A percentile compares a stretch with the other conserved stretches of the same genome.
phyloP scores from a whole-genome alignment of 2,797 vertebrate genomes.

The Darevskia nairensis region DNA sequence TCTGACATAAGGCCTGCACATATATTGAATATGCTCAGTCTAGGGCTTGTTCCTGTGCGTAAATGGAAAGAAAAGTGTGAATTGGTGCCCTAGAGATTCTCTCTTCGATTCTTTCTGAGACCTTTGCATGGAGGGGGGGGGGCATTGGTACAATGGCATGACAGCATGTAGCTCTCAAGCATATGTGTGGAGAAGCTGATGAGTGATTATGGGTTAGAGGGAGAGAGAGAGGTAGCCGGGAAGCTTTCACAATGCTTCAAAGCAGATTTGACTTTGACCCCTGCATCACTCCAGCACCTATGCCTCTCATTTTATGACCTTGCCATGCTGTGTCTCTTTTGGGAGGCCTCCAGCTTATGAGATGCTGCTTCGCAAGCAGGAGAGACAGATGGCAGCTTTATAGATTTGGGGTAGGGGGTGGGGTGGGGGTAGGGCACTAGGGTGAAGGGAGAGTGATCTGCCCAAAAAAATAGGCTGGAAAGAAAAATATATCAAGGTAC shows the following conservation, averaged over 20 bases:
- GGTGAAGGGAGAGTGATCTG: slow-evolving; percentile 38
- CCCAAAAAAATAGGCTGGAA: slow-evolving; percentile 22
- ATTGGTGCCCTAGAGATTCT: background rate
- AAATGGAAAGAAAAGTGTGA: background rate
- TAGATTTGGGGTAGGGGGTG: slow-evolving; percentile 42
- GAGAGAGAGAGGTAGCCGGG: slow-evolving; percentile 44
- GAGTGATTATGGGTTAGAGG: slow-evolving; percentile 48
- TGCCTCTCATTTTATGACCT: slow-evolving; percentile 59
- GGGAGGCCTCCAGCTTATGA: slow-evolving; percentile 50
- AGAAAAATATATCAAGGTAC: slow-evolving; percentile 21
- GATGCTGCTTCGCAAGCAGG: slow-evolving; percentile 60
- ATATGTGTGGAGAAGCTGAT: slow-evolving; percentile 47
- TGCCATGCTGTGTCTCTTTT: slow-evolving; percentile 41
- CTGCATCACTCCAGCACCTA: slow-evolving; percentile 59
- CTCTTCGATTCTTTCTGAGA: background rate
- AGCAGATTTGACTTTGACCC: slow-evolving; percentile 67
- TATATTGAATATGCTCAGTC: background rate
- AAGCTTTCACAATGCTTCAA: slow-evolving; percentile 67
- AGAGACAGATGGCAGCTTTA: slow-evolving; percentile 54
- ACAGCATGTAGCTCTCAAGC: slow-evolving; percentile 65
- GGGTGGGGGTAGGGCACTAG: background rate
- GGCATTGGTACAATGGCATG: slow-evolving; percentile 20
- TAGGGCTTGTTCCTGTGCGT: background rate
- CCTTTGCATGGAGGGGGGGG: background rate
- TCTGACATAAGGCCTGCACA: background rate